Evolutionary conservation across 2,797 vertebrate species (phyloP).

Genomic region (Lepus oiostolus): DNA sequence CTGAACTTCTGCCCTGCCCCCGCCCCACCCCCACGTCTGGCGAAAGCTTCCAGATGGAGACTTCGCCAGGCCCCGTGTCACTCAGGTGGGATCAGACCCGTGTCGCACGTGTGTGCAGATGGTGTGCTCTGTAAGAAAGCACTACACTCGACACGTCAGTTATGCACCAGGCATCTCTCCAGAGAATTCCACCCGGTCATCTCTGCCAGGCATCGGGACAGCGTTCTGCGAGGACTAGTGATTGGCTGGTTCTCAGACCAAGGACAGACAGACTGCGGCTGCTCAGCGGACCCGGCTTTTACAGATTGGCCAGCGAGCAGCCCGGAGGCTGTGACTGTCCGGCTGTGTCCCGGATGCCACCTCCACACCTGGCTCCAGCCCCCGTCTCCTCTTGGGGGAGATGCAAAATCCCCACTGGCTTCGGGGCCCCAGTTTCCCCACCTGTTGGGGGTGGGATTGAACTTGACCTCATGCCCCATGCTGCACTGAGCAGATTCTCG

Average conservation of each 20-base stretch:
- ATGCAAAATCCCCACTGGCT: rapidly evolving
- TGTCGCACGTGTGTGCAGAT: rapidly evolving
- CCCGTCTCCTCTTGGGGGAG: rapidly evolving
- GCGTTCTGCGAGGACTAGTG: not conserved
- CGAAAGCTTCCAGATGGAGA: not conserved
- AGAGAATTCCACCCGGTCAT: not conserved
- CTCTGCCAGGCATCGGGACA: not conserved
- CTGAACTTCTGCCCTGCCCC: not conserved
- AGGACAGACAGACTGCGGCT: not conserved
- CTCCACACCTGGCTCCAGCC: rapidly evolving
- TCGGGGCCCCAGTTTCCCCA: not conserved
- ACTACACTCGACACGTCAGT: not conserved
- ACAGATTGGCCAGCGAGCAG: rapidly evolving
- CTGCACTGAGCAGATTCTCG: not conserved
- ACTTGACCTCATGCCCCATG: too few relatives aligned
- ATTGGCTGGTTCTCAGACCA: too few relatives aligned
- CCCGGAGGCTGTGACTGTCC: rapidly evolving
- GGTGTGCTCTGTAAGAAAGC: rapidly evolving
- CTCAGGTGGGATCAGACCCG: not conserved
- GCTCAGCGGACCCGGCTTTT: not conserved
- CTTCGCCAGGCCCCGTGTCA: not conserved
- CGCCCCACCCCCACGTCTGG: not conserved
- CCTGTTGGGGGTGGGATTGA: not conserved
- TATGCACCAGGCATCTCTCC: not conserved
- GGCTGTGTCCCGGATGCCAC: rapidly evolving